Evolutionary conservation across 1,140 invertebrate species (phyloP).

Genomic region (Brachionus koreanus): DNA sequence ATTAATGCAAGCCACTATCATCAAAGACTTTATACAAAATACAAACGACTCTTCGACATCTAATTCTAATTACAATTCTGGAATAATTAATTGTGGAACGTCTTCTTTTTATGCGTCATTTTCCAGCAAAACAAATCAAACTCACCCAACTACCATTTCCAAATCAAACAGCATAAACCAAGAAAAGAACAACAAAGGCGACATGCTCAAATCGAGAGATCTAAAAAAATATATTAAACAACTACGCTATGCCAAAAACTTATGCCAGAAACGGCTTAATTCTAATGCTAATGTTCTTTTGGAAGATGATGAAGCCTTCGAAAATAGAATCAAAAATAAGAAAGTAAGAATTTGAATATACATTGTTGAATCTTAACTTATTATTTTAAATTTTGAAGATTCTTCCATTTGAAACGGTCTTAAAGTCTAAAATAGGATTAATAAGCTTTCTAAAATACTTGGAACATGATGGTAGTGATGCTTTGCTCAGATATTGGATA

Average conservation of each 20-base stretch:
- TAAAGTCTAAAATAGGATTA: neutral
- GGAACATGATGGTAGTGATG: constrained; percentile 25
- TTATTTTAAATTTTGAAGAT: constrained; percentile 35
- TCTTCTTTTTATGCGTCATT: constrained; percentile 42
- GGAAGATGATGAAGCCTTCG: constrained; percentile 50
- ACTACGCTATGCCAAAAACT: constrained; percentile 66
- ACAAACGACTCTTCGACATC: constrained; percentile 59
- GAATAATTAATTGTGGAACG: constrained; percentile 43
- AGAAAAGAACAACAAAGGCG: constrained; percentile 61
- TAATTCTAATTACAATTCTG: neutral
- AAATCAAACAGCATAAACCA: constrained; percentile 57
- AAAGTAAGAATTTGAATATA: constrained; percentile 47
- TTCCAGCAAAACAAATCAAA: constrained; percentile 49
- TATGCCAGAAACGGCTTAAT: constrained; percentile 74
- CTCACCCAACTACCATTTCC: constrained; percentile 53
- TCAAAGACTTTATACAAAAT: constrained; percentile 78
- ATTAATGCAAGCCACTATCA: constrained; percentile 85
- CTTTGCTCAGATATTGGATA: constrained; percentile 68
- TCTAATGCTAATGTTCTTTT: constrained; percentile 73
- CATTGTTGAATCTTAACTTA: constrained; percentile 40
- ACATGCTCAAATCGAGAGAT: constrained; percentile 61
- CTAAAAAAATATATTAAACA: constrained; percentile 65
- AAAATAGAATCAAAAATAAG: constrained; percentile 47
- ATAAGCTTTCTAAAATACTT: neutral
- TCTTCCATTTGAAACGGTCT: constrained; percentile 12